Evolutionary conservation across 2,113 vertebrate genomes (phyloP), one percentile per base, ranked within the genome.

Genomic region (Budorcas taxicolor): DNA sequence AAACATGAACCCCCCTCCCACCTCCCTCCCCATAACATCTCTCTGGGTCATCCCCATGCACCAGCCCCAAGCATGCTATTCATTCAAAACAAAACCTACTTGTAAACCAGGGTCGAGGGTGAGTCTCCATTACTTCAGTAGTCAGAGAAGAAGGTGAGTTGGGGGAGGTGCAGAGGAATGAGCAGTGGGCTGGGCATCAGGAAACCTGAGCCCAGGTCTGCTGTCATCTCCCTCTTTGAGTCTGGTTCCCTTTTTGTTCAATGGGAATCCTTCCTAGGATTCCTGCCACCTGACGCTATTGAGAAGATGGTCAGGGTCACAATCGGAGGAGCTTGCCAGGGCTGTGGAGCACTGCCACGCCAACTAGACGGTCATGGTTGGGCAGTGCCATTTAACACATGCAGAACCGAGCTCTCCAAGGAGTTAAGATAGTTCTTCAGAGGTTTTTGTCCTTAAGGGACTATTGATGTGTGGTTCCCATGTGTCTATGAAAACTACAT

Each of bases 21-120:
- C 45, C 45, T 45, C 45, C 45, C 45, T 45, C 45, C 45, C 45
- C 45, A 45, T 45, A 45, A 45, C 45, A 45, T 45, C 45, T 45
- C 45, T 45, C 45, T 45, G 45, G 45, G 45, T 45, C 45, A 45
- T 45, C 45, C 45, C 45, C 45, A 45, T 45, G 45, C 45, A 45
- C 45, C 45, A 45, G 45, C 7, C 45, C 45, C 45, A 45, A 45
- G 45, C 45, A 45, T 45, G 45, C 45, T 87, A 25, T 86, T 90
- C 84, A 96, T 86, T 87, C 89, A 94, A 67, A 96, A 33, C 71
- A 83, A 94, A 95, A 87, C n/a, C 78, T 64, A 82, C 82, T 83
- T 93, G 89, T 50, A 92, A 91, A 78, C 60, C 55, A 55, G 55
- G 62, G 13, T 23, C 25, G 15, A 43, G 25, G 71, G 57, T 53